Conservation (phyloP, 1,140 invertebrate genomes). For the Parapsyche elsis region DNA sequence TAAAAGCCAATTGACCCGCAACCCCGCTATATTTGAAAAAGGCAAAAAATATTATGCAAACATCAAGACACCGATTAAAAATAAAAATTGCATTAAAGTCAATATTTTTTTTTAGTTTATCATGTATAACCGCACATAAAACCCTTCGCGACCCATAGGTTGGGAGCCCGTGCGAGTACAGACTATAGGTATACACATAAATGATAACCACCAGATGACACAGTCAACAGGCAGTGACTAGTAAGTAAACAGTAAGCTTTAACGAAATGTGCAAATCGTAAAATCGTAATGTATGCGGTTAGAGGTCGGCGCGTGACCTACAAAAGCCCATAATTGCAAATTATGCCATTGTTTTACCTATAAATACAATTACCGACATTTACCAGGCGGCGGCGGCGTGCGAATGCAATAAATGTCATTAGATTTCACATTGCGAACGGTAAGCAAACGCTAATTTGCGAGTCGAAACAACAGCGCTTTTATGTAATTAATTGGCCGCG, state of each 20-base stretch:
- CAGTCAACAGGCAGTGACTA: too few relatives aligned
- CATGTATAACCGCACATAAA: too few relatives aligned
- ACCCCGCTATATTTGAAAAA: too few relatives aligned
- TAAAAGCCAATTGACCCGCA: too few relatives aligned
- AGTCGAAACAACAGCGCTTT: not conserved
- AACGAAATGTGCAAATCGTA: not conserved
- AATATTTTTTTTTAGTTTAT: too few relatives aligned
- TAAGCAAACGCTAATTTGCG: not conserved
- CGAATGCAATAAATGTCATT: conserved; percentile 14
- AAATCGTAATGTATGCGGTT: conserved; percentile 12
- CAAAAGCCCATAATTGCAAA: conserved; percentile 33
- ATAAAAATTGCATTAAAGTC: too few relatives aligned
- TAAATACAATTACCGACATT: conserved; percentile 29
- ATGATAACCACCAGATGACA: too few relatives aligned
- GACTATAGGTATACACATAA: too few relatives aligned
- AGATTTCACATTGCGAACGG: not conserved
- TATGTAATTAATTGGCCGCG: not conserved
- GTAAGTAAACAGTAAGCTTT: not conserved
- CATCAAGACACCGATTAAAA: too few relatives aligned
- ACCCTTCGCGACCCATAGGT: too few relatives aligned
- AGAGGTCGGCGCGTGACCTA: conserved; percentile 31
- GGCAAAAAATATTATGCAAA: too few relatives aligned
- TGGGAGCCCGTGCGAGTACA: too few relatives aligned
- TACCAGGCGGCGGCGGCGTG: conserved; percentile 11
- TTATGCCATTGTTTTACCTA: conserved; percentile 38